Base-by-base conservation (phyloP, 2,797 vertebrate genomes). In the Channa striata region DNA sequence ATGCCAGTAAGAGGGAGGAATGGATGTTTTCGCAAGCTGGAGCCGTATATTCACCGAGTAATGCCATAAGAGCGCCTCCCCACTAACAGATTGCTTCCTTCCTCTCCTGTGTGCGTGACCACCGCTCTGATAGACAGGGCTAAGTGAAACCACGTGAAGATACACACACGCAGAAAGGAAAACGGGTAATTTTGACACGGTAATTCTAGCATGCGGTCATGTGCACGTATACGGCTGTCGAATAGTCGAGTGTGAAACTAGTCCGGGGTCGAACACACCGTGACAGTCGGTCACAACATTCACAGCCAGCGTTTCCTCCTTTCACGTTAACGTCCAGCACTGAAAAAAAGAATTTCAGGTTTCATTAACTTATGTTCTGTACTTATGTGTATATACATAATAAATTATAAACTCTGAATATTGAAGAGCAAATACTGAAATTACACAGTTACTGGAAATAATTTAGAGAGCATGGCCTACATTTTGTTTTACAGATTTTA, bases 61-160 rank as follows among this genome's bases (percentile, higher is more conserved):
- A 64, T 33, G 46, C 52, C 44, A 57, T 36, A 51, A 59, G 48
- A 73, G 59, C 3, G 34, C 44, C 57, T 86, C 59, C 44, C 34
- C 17, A 36, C 59, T 57, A 82, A 82, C 68, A 73, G 47, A 66
- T 66, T 30, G 49, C 56, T 81, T 87, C 83, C 85, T 87, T 87
- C 84, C 74, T 72, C n/a, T 72, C n/a, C 25, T 30, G 40, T 68
- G 60, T 37, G 53, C 59, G 65, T 16, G 63, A 77, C 58, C 1
- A 7, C 19, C 5, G 37, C 42, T 56, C 21, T 48, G 64, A 71
- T 47, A 16, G 58, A 43, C 57, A 44, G 49, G 10, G 11, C 17
- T 47, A 23, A 68, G 53, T 0, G n/a, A 49, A 63, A 58, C 37
- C 59, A 11, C 50, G n/a, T 10, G 20, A 62, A 48, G 37, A 60